Conservation (phyloP, 2,888 invertebrate genomes). For the Acleris holmiana region DNA sequence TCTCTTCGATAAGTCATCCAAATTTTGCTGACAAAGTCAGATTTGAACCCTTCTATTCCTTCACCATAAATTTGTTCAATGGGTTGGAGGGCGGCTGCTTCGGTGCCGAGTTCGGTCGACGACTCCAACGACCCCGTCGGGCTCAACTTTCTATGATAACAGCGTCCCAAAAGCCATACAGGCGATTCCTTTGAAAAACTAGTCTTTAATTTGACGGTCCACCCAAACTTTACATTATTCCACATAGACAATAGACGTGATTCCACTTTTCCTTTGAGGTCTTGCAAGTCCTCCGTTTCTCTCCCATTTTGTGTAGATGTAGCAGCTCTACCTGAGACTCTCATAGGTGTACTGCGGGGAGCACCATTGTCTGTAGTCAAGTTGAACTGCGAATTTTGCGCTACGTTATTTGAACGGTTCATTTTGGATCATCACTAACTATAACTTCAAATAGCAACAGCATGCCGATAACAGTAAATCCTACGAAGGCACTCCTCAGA, state of each 20-base stretch:
- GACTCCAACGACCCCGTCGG: slow-evolving; percentile 84
- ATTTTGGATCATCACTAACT: slow-evolving; percentile 45
- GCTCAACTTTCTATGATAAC: slow-evolving; percentile 90
- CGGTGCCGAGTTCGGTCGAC: slow-evolving; percentile 85
- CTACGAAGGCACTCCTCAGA: slow-evolving; percentile 8
- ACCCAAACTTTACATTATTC: slow-evolving; percentile 96
- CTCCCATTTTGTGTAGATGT: slow-evolving; percentile 62
- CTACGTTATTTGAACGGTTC: slow-evolving; percentile 64
- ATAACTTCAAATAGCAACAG: slow-evolving; percentile 16
- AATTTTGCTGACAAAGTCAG: slow-evolving; percentile 92
- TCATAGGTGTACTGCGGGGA: slow-evolving; percentile 53
- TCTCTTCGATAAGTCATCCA: slow-evolving; percentile 96
- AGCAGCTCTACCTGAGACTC: slow-evolving; percentile 55
- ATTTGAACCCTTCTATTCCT: slow-evolving; percentile 92
- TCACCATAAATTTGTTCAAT: slow-evolving; percentile 83
- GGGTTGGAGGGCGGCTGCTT: slow-evolving; percentile 85
- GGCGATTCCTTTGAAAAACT: slow-evolving; percentile 93
- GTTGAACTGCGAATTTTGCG: slow-evolving; percentile 57
- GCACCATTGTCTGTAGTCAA: slow-evolving; percentile 52
- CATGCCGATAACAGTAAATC: slow-evolving; percentile 20
- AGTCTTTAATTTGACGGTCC: slow-evolving; percentile 91
- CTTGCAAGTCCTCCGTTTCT: slow-evolving; percentile 75
- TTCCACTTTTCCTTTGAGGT: slow-evolving; percentile 91
- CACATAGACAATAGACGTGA: slow-evolving; percentile 93
- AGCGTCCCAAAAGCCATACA: slow-evolving; percentile 93